Evolutionary conservation across 2,113 vertebrate species (phyloP).

Genomic region (Silurus meridionalis): DNA sequence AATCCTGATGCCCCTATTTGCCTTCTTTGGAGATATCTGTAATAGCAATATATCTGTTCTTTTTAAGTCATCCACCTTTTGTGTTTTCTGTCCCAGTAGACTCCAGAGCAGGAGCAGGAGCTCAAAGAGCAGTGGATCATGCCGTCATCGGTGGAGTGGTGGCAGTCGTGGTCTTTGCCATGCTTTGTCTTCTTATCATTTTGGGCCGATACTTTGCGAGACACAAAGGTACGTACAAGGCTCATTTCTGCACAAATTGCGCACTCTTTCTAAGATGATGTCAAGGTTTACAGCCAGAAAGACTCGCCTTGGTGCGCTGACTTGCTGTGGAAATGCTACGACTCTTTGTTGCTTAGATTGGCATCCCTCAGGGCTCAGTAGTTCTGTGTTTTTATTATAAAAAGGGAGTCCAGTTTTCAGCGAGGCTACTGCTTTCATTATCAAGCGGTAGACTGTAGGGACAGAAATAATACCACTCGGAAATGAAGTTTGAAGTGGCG

Average conservation of each 20-base stretch:
- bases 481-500: constrained; percentile 60
- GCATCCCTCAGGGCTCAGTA: constrained; percentile 21
- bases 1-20: constrained; percentile 4
- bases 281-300: constrained; percentile 19
- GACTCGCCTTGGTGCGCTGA: not conserved
- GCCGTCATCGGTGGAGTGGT: constrained; percentile 97
- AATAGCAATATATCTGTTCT: not conserved
- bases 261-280: constrained; percentile 22
- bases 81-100: constrained; percentile 73
- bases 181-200: constrained; percentile 98
- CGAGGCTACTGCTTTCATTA: constrained; percentile 55
- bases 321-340: not conserved
- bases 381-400: constrained; percentile 46
- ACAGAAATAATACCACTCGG: constrained; percentile 56
- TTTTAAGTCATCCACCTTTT: constrained; percentile 3
- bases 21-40: not conserved
- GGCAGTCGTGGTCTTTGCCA: constrained; percentile 96
- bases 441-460: constrained; percentile 48
- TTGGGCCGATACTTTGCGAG: constrained; percentile 97
- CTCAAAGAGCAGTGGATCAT: constrained; percentile 90
- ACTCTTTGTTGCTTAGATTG: constrained; percentile 28
- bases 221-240: constrained; percentile 89
- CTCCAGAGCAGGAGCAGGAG: constrained; percentile 90
- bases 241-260: constrained; percentile 15
- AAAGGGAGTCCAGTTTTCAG: constrained; percentile 46